Conservation (phyloP, 1,140 invertebrate genomes). For the Orchestia grillus region DNA sequence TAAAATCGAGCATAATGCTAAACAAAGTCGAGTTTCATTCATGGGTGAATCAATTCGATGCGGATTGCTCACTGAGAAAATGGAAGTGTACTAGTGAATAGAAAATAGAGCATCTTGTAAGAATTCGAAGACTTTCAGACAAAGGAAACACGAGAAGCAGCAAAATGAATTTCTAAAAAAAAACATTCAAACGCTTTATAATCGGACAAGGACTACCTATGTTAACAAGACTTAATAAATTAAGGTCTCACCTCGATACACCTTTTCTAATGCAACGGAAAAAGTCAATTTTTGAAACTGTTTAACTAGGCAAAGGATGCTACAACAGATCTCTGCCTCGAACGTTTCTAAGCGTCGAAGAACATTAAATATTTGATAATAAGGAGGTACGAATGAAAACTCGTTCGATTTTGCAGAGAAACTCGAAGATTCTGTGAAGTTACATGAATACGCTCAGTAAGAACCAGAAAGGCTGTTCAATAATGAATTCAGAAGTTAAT, state of each 20-base stretch:
- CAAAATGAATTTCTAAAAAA: background rate
- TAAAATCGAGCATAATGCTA: background rate
- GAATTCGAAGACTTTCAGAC: background rate
- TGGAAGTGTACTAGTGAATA: background rate
- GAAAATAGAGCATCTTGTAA: background rate
- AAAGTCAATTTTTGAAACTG: background rate
- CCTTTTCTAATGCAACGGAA: background rate
- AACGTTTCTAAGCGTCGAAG: background rate
- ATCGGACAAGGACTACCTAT: background rate
- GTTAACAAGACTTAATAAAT: background rate
- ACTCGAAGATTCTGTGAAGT: background rate
- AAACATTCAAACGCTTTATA: background rate
- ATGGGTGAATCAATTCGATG: background rate
- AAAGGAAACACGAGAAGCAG: no score
- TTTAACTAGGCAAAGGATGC: background rate
- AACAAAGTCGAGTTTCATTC: background rate
- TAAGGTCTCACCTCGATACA: background rate
- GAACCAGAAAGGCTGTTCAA: background rate
- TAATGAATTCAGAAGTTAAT: background rate
- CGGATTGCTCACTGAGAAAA: background rate
- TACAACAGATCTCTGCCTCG: background rate
- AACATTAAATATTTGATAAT: background rate
- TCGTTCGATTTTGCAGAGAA: background rate
- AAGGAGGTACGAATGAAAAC: background rate
- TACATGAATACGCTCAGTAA: background rate